Evolutionary conservation across 2,888 invertebrate species (phyloP).

Genomic region (Sesia apiformis): DNA sequence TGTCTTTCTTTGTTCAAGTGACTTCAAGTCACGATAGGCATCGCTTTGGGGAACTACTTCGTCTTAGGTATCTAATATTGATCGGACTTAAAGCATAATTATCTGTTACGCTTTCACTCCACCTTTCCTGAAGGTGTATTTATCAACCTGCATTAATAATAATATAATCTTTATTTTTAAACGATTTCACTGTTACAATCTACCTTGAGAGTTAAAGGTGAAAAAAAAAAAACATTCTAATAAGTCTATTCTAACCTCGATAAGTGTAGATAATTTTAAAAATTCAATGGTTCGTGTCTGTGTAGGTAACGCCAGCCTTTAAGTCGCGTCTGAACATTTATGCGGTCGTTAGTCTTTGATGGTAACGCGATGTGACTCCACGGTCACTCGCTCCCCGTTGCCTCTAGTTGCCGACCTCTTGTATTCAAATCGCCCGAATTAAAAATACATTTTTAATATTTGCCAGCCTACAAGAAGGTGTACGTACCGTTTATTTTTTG

Average conservation of each 20-base stretch:
- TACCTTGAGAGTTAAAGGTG: too few species aligned
- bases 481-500: neutral
- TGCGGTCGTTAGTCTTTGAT: constrained; percentile 32
- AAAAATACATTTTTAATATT: neutral
- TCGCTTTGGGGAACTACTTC: constrained; percentile 18
- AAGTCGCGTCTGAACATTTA: too few species aligned
- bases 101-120: neutral
- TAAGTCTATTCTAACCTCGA: too few species aligned
- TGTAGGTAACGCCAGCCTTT: too few species aligned
- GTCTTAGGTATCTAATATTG: neutral
- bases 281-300: too few species aligned
- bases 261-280: too few species aligned
- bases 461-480: neutral
- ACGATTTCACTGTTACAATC: too few species aligned
- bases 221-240: too few species aligned
- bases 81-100: neutral
- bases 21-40: constrained; percentile 29
- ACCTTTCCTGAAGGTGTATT: too few species aligned
- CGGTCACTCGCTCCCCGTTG: constrained; percentile 27
- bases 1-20: constrained; percentile 61
- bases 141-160: too few species aligned
- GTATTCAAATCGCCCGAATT: constrained; percentile 19
- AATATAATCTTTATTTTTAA: too few species aligned
- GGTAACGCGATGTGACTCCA: constrained; percentile 17
- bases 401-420: constrained; percentile 21